Evolutionary conservation across 2,888 invertebrate genomes (phyloP), one percentile per base, ranked within the genome.

Genomic region (Thecophora atra): DNA sequence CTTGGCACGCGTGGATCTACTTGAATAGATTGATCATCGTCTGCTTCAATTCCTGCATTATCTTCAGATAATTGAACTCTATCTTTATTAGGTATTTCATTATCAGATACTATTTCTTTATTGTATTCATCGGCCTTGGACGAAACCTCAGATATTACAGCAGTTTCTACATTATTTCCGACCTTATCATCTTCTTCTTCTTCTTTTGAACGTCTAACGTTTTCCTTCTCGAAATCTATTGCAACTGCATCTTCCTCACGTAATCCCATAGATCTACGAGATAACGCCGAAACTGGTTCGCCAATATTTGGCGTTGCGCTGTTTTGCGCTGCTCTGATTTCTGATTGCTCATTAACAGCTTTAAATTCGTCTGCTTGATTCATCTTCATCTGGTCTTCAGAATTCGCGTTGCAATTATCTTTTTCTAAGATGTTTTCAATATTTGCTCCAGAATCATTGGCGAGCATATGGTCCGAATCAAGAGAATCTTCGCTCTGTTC

Each of bases 401-500:
- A 15, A 15, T 64, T 47, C 26, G 63, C 11, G 37, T 21, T 65
- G 13, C 15, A 7, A 47, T 66, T 44, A 17, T 30, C 24, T 21
- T 66, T 69, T 52, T 65, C 11, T 19, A 69, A 28, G 17, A 47
- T 69, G 13, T 58, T 62, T 44, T 60, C 51, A 26, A 62, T 44
- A 51, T 26, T 60, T 15, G 51, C 21, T 7, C 24, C 64, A 54
- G 47, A 19, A 42, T 70, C 54, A n/a, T 17, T 42, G n/a, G 37
- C 47, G 30, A 52, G 15, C 8, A 83, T 72, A 8, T 77, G 76
- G 62, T 84, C 84, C 4, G 79, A 81, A 52, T 81, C 80, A 51
- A 79, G 72, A 0, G 84, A 84, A 44, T 83, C 84, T 0, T 79
- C 74, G 3, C 83, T 81, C 73, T 81, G 78, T 75, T 84, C 84